phyloP scores from a whole-genome alignment of 2,797 vertebrate genomes.

The Lagorchestes hirsutus region DNA sequence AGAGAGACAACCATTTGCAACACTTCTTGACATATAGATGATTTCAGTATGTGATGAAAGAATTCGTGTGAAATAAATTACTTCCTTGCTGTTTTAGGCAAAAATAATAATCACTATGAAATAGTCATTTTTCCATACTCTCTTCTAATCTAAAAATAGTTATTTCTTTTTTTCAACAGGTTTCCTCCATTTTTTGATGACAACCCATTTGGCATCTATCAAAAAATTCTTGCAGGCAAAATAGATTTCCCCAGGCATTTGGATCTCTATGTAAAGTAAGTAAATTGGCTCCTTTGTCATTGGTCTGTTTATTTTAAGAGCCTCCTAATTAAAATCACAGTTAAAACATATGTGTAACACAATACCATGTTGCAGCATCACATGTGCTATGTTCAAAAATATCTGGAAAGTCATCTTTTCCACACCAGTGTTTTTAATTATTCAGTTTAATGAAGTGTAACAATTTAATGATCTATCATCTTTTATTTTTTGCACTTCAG shows the following conservation, averaged over 20 bases:
- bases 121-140: not conserved
- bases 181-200: conserved; percentile 98
- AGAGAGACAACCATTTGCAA: too few relatives aligned
- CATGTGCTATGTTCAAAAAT: accelerated
- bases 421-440: not conserved
- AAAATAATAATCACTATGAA: accelerated
- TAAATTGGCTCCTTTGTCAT: not conserved
- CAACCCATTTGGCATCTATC: conserved; percentile 98
- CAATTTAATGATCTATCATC: accelerated
- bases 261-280: conserved; percentile 98
- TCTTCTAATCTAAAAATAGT: not conserved
- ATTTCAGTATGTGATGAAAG: not conserved
- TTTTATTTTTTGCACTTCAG: not conserved
- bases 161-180: conserved; percentile 81
- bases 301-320: conserved; percentile 34
- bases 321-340: not conserved
- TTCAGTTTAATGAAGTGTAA: not conserved
- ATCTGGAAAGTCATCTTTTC: not conserved
- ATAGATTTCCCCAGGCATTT: conserved; percentile 97
- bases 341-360: not conserved
- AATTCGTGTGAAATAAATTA: not conserved
- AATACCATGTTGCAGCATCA: not conserved
- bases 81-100: not conserved
- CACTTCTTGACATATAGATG: accelerated
- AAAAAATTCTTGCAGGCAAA: conserved; percentile 97